These are phyloP conservation scores for Acanthosoma haemorrhoidale DNA, from an alignment of 2,888 invertebrate genomes.

Conservation along the genomic window DNA sequence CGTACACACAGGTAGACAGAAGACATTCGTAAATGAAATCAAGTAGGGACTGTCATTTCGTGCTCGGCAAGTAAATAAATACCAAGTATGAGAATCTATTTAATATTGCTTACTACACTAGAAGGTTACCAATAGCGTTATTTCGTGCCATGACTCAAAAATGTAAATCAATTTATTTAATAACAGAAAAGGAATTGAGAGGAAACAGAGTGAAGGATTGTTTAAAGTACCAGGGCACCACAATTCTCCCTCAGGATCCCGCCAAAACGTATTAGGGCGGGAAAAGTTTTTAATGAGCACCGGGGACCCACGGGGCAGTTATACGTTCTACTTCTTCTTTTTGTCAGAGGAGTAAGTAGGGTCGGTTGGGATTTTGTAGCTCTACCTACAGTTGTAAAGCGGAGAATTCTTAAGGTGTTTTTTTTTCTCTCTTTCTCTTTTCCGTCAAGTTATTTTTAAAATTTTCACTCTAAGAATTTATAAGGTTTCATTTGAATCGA, in stretches of 20 bases:
- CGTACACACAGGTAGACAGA: no score
- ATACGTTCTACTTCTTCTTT: slow-evolving; percentile 3
- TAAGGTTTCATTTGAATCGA: no score
- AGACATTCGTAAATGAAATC: no score
- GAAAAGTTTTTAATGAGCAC: slow-evolving; percentile 12
- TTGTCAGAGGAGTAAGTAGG: not conserved
- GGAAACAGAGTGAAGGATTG: slow-evolving; percentile 4
- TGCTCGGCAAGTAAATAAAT: no score
- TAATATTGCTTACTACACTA: no score
- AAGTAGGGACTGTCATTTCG: no score
- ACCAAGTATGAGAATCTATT: no score
- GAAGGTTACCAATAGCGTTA: not conserved
- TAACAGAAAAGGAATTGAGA: not conserved
- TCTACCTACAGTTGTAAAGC: slow-evolving; percentile 9
- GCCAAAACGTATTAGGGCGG: slow-evolving; percentile 9
- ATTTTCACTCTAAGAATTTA: no score
- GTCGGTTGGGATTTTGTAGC: not conserved
- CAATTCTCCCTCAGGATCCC: slow-evolving; percentile 2
- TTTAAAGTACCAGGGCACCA: not conserved
- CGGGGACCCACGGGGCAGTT: slow-evolving; percentile 3
- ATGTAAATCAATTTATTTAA: not conserved
- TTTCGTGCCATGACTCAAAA: not conserved
- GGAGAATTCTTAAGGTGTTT: not conserved
- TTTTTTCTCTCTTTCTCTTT: not conserved
- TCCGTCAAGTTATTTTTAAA: not conserved